Evolutionary conservation across 1,140 invertebrate genomes (phyloP).

Genomic region (Heterodera carotae): DNA sequence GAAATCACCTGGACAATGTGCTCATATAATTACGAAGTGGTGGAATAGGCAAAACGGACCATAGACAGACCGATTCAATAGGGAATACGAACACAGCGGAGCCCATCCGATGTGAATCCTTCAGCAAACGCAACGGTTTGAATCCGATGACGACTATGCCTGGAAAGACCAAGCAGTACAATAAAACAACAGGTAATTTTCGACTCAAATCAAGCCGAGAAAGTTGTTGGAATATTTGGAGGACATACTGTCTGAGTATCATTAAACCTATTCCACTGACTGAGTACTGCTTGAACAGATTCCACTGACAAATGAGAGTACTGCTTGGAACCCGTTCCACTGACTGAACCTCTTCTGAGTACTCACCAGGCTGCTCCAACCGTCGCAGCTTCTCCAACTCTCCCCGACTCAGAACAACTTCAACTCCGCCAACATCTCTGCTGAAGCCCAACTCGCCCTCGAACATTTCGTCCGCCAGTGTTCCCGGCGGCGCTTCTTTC

Average conservation of each 20-base stretch:
- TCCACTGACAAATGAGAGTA: conserved; percentile 4
- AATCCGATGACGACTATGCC: conserved; percentile 47
- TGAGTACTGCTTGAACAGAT: too few species aligned
- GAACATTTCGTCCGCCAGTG: conserved; percentile 25
- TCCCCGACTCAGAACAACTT: conserved; percentile 37
- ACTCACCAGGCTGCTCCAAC: conserved; percentile 37
- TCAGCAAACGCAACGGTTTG: conserved; percentile 37
- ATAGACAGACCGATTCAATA: conserved; percentile 37
- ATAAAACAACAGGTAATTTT: conserved; percentile 15
- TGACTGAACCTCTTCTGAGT: neutral
- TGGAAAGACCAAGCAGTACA: conserved; percentile 3
- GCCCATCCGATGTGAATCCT: conserved; percentile 48
- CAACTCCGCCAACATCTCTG: conserved; percentile 38
- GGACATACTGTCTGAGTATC: too few species aligned
- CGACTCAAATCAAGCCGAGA: too few species aligned
- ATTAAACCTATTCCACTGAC: too few species aligned
- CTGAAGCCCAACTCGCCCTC: conserved; percentile 39
- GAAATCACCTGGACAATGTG: conserved; percentile 36
- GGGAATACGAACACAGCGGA: conserved; percentile 41
- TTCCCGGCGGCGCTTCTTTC: conserved; percentile 9
- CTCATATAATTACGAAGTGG: conserved; percentile 12
- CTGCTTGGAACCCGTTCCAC: neutral
- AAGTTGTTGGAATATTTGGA: too few species aligned
- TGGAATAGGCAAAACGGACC: conserved; percentile 5
- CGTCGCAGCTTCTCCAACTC: conserved; percentile 39